These are phyloP conservation scores for Crossaster papposus DNA, from an alignment of 53 echinoderm and acorn worm genomes.

Conservation along the genomic window DNA sequence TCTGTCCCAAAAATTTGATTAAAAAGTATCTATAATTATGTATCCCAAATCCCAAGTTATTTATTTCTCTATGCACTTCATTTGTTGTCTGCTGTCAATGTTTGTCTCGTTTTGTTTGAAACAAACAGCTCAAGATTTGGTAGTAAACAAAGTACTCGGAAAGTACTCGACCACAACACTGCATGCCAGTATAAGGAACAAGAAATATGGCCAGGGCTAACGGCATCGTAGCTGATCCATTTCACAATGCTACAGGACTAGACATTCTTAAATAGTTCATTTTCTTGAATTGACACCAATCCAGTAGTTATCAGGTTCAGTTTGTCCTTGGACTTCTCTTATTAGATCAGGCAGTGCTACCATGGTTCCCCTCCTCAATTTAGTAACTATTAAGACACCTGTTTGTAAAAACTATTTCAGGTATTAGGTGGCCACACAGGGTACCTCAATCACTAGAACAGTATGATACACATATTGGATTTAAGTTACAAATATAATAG, in stretches of 20 bases:
- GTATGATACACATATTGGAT: background rate
- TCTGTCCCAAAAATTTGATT: too few species aligned
- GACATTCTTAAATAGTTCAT: background rate
- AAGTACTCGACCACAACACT: too few species aligned
- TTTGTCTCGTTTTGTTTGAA: too few species aligned
- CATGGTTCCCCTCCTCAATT: background rate
- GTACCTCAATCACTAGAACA: background rate
- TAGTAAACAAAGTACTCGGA: too few species aligned
- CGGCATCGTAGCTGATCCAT: background rate
- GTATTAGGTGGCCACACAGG: background rate
- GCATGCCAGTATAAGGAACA: background rate
- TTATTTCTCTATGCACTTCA: too few species aligned
- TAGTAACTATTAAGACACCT: background rate
- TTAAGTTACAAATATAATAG: slow-evolving; percentile 13
- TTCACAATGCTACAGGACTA: background rate
- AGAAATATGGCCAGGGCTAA: background rate
- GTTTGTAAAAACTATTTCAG: background rate
- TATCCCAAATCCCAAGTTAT: too few species aligned
- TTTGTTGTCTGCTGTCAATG: too few species aligned
- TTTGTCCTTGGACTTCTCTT: background rate
- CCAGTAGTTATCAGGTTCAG: background rate
- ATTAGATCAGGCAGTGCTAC: slow-evolving; percentile 3
- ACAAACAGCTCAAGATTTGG: too few species aligned
- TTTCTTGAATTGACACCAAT: slow-evolving; percentile 13
- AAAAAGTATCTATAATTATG: too few species aligned